Percentiles rank a stretch among this genome's conserved stretches.
Evolutionary conservation across 2,797 vertebrate genomes (phyloP).

Genomic region (Paguma larvata): DNA sequence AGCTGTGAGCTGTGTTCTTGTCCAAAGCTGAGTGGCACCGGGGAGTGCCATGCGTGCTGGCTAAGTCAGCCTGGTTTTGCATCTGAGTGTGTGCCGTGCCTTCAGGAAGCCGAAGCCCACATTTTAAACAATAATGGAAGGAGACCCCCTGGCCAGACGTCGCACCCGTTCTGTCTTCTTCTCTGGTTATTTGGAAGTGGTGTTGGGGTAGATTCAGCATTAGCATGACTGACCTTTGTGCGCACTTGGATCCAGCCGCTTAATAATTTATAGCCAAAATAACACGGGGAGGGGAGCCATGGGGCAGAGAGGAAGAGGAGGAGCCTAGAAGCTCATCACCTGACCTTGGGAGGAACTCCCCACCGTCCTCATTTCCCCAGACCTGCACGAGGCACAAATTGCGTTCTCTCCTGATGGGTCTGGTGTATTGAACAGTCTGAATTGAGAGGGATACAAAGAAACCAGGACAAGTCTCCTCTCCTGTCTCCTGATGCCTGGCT

Average conservation of each 20-base stretch:
- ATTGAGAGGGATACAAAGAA: neutral
- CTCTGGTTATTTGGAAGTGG: neutral
- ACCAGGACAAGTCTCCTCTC: neutral
- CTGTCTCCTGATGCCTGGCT: neutral
- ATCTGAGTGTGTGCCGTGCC: neutral
- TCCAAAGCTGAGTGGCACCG: neutral
- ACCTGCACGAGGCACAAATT: neutral
- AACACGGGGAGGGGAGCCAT: neutral
- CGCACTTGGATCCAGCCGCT: neutral
- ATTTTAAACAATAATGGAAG: neutral
- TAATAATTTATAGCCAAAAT: neutral
- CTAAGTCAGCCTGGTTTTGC: neutral
- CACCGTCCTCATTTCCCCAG: neutral
- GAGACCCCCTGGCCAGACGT: neutral
- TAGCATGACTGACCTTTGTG: neutral
- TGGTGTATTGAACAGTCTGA: neutral
- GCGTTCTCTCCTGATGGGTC: neutral
- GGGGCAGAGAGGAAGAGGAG: neutral
- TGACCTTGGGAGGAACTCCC: neutral
- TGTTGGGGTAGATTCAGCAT: neutral
- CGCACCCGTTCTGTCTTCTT: neutral
- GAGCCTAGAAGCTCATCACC: neutral
- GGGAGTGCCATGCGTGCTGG: neutral
- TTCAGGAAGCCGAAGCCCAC: neutral
- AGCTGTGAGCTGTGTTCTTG: neutral